Evolutionary conservation across 2,888 invertebrate genomes (phyloP), one percentile per base, ranked within the genome.

Genomic region (Athrips mouffetella): DNA sequence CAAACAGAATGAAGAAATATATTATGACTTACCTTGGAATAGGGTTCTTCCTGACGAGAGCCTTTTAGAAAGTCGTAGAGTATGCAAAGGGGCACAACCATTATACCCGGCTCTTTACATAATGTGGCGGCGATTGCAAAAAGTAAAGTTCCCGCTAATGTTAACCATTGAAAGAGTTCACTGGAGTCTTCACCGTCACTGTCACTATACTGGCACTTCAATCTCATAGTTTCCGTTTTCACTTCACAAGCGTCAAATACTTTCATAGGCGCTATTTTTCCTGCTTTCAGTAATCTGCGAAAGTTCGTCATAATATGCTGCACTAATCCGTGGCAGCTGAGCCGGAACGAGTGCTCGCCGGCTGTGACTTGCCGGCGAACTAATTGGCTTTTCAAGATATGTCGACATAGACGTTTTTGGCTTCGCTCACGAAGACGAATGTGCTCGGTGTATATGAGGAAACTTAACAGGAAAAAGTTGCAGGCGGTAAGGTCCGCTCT

Each of bases 21-120:
- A 44, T 45, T 31, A 51, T 45, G 35, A 57, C 81, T 85, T 79
- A 91, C 91, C 91, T 91, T 91, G 66, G 90, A 82, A 65, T 82
- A 80, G 53, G 76, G 71, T 73, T 85, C 81, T 66, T 82, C 85
- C 56, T 83, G 83, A 51, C 84, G 87, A 62, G 76, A 74, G 60
- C 90, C 89, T 64, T 89, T 91, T 62, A 93, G 84, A 70, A 96
- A 89, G 84, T 98, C 98, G 88, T 96, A 98, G 57, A 95, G 89
- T 63, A 94, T 94, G 86, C 98, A 98, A 55, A 98, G 92, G 49
- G 95, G 93, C 66, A 98, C 88, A 53, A 97, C 96, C 59, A 97
- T 97, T 70, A 98, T 92, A 47, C 98, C 98, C 45, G 97, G 97
- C 86, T 98, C 98, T 88, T 98, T 98, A 88, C 96, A 96, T 62